Conservation (phyloP, 1,140 invertebrate species). For the Pinna nobilis region DNA sequence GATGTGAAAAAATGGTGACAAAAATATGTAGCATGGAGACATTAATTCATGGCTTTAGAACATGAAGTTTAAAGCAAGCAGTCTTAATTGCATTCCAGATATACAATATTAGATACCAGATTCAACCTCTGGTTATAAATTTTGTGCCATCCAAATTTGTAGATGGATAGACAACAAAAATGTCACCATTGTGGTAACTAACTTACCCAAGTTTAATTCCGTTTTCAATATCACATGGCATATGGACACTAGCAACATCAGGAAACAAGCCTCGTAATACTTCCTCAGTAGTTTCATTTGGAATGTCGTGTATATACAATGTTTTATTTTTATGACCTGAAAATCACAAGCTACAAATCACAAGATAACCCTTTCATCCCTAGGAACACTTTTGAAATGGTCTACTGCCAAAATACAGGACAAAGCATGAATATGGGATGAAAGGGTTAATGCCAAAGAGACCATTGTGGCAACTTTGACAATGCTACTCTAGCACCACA, state of each 20-base stretch:
- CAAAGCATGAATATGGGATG: neutral
- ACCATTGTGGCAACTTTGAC: conserved; percentile 11
- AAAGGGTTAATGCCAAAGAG: conserved; percentile 11
- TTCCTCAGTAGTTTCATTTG: conserved; percentile 13
- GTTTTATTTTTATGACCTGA: conserved; percentile 26
- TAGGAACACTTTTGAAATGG: neutral
- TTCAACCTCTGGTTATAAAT: too few relatives aligned
- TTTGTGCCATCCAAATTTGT: too few relatives aligned
- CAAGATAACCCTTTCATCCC: conserved; percentile 12
- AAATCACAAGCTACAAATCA: conserved; percentile 15
- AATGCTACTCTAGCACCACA: neutral
- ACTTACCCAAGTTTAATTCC: conserved; percentile 19
- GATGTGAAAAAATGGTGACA: too few relatives aligned
- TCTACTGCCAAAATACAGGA: neutral
- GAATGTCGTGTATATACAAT: conserved; percentile 20
- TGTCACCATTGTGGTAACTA: neutral
- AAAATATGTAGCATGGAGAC: too few relatives aligned
- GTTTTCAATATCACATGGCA: conserved; percentile 9
- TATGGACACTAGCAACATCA: conserved; percentile 18
- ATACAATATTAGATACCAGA: too few relatives aligned
- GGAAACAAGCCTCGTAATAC: conserved; percentile 21
- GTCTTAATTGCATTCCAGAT: too few relatives aligned
- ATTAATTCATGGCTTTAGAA: too few relatives aligned
- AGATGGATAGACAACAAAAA: too few relatives aligned
- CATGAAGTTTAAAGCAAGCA: too few relatives aligned